Conservation (phyloP, 2,797 vertebrate species). For the Bucorvus abyssinicus region DNA sequence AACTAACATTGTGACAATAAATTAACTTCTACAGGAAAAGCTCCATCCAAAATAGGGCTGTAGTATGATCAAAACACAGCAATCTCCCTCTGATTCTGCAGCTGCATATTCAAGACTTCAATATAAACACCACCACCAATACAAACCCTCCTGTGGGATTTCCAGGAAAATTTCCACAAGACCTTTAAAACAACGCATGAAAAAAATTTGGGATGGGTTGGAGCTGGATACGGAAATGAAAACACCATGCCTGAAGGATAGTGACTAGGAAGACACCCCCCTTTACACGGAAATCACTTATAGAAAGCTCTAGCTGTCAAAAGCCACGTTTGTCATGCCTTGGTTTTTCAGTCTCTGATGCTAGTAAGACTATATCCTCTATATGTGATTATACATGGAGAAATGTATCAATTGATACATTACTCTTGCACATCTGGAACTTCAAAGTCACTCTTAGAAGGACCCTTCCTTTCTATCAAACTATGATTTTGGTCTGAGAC, state of each 20-base stretch:
- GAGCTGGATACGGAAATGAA: not conserved
- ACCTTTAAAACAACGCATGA: not conserved
- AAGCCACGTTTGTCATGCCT: not conserved
- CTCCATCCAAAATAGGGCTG: not conserved
- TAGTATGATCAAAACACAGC: not conserved
- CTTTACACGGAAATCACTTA: not conserved
- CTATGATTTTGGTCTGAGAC: not conserved
- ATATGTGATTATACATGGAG: not conserved
- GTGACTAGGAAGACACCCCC: not conserved
- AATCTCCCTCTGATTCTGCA: not conserved
- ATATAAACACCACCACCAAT: not conserved
- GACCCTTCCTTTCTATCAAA: not conserved
- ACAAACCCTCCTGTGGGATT: not conserved
- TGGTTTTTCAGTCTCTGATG: not conserved
- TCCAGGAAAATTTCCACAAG: not conserved
- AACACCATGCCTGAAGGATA: not conserved
- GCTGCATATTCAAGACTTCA: not conserved
- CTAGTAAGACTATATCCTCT: not conserved
- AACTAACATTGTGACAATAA: not conserved
- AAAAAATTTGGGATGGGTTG: fast-evolving
- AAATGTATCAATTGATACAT: not conserved
- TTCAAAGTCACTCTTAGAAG: not conserved
- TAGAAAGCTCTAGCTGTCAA: not conserved
- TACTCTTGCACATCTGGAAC: not conserved
- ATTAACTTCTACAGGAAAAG: not conserved